Evolutionary conservation across 2,888 invertebrate genomes (phyloP).

Genomic region (Andrena praecox): DNA sequence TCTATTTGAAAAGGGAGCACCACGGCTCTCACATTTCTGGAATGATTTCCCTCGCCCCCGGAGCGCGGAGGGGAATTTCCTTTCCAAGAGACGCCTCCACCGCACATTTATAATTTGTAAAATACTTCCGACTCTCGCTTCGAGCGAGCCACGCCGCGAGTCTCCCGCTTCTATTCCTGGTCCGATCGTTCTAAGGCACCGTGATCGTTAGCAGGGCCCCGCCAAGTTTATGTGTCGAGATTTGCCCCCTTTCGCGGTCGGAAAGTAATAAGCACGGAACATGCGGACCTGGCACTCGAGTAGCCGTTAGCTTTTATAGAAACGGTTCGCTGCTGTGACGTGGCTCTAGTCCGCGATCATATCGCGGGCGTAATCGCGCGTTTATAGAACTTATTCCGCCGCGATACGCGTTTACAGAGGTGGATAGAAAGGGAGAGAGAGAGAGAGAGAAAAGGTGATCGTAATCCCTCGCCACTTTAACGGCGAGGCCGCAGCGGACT

Average conservation of each 20-base stretch:
- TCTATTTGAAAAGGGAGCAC: too few species aligned
- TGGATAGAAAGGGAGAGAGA: too few species aligned
- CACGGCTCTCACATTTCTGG: too few species aligned
- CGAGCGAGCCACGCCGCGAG: not conserved
- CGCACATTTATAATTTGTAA: constrained; percentile 9
- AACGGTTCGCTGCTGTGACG: constrained; percentile 23
- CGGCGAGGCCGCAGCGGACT: not conserved
- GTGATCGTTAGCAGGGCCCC: constrained; percentile 55
- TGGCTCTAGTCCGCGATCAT: constrained; percentile 46
- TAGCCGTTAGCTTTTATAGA: constrained; percentile 63
- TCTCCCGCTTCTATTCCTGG: not conserved
- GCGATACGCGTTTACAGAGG: not conserved
- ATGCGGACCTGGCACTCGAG: constrained; percentile 46
- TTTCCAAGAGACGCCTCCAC: not conserved
- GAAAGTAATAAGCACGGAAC: constrained; percentile 56
- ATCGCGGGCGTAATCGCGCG: constrained; percentile 44
- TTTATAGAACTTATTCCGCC: constrained; percentile 35
- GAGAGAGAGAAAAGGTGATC: not conserved
- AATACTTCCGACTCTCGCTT: constrained; percentile 7
- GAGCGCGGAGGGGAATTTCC: too few species aligned
- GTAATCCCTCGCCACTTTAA: not conserved
- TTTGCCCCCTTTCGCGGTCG: constrained; percentile 32
- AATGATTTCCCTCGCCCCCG: too few species aligned
- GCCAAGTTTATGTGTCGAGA: constrained; percentile 56
- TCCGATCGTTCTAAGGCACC: constrained; percentile 34